Evolutionary conservation across 2,113 vertebrate species (phyloP).

Genomic region (Oenanthe melanoleuca): DNA sequence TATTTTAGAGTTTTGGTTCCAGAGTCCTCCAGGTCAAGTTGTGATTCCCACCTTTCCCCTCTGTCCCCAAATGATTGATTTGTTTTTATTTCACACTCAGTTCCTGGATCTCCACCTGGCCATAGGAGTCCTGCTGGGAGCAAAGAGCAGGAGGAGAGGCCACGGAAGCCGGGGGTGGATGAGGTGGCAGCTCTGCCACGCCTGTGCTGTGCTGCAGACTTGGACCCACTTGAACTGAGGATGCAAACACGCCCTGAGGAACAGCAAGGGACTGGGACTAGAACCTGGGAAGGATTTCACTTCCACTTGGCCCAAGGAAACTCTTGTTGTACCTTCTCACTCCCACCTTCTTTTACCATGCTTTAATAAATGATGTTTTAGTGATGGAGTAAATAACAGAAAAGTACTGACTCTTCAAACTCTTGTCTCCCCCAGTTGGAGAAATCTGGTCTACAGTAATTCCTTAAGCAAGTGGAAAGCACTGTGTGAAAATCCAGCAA

Average conservation of each 20-base stretch:
- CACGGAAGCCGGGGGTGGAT: constrained; percentile 14
- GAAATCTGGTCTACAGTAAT: neutral
- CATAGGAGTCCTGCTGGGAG: neutral
- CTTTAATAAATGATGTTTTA: neutral
- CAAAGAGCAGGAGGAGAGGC: constrained; percentile 51
- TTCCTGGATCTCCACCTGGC: constrained; percentile 12
- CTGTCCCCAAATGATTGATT: neutral
- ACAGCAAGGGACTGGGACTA: neutral
- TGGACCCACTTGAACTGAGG: neutral
- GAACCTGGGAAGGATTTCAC: neutral
- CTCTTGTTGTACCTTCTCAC: neutral
- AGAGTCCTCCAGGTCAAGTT: neutral
- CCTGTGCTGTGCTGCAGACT: neutral
- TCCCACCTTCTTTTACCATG: neutral
- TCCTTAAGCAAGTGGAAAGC: neutral
- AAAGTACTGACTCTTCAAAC: neutral
- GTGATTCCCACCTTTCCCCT: neutral
- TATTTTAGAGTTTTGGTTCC: neutral
- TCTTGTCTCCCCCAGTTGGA: neutral
- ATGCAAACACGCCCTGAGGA: neutral
- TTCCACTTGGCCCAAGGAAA: neutral
- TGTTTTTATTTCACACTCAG: neutral
- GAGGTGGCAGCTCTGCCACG: constrained; percentile 16
- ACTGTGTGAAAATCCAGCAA: neutral
- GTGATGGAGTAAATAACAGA: neutral